Base-by-base conservation (phyloP, 2,797 vertebrate species). In the Molossus molossus region DNA sequence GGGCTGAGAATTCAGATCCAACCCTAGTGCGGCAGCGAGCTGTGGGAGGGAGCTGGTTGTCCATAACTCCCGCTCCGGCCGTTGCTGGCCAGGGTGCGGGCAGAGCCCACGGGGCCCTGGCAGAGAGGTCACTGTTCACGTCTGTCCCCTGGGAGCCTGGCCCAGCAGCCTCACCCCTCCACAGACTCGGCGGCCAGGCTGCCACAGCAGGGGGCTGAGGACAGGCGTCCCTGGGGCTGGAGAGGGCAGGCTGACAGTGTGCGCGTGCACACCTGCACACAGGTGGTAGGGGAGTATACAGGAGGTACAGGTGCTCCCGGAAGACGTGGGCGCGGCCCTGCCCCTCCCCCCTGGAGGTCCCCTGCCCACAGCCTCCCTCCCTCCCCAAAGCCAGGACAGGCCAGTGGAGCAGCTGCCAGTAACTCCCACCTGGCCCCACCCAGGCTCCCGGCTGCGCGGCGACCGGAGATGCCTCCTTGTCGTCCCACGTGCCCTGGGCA, bases 261-360 rank as follows among this genome's bases (percentile, higher is more conserved):
- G 0, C 12, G 75, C 8, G 15, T 9, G 2, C 1, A 0, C 20
- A 4, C 18, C 18, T 6, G 45, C 4, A 1, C 18, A 8, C 21
- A 15, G 9, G 27, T 53, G 17, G 29, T 21, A 9, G 0, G 0
- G 17, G 8, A 33, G 70, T 9, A 11, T 2, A 0, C 29, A 5
- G 90, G 60, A 10, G 27, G 76, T 13, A 0, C 29, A 5, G 90
- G 60, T 55, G 18, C 27, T 27, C 73, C 7, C 2, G 37, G 70
- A 58, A 13, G 40, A 1, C 3, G 25, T 58, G 10, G 62, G 64
- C 3, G 20, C 2, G 8, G 15, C 25, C 33, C 75, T 7, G 23
- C 50, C 37, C 1, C 72, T 12, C 8, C 62, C 29, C 57, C 20
- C 55, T 18, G 17, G 1, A 21, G 4, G 6, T 6, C 48, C 67